phyloP scores from a whole-genome alignment of 1,140 invertebrate species.

The Meloidogyne hapla region DNA sequence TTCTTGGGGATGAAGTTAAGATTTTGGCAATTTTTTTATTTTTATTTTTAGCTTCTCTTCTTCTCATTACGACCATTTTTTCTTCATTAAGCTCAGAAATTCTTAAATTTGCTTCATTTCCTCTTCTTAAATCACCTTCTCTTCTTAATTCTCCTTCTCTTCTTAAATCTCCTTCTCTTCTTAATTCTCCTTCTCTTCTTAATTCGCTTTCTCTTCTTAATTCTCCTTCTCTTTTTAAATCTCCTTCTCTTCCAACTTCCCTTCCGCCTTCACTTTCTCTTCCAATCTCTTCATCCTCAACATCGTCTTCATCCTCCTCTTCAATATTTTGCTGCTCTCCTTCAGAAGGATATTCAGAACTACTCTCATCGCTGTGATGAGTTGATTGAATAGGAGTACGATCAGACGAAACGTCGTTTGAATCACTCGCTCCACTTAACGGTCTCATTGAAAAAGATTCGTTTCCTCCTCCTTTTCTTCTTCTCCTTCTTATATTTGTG shows the following conservation, averaged over 20 bases:
- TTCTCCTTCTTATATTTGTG: neutral
- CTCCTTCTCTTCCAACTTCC: neutral
- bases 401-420: slow-evolving; percentile 56
- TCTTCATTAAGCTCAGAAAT: no score
- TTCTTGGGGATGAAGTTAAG: no score
- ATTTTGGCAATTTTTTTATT: neutral
- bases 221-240: no score
- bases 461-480: slow-evolving; percentile 12
- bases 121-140: neutral
- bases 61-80: neutral
- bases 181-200: no score
- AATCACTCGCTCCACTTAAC: slow-evolving; percentile 48
- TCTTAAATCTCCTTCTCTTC: no score
- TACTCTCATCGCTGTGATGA: slow-evolving; percentile 51
- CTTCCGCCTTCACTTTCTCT: neutral
- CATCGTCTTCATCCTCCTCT: slow-evolving; percentile 4
- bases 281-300: slow-evolving; percentile 13
- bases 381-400: slow-evolving; percentile 52
- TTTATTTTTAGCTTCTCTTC: neutral
- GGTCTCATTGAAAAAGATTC: no score
- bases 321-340: slow-evolving; percentile 18
- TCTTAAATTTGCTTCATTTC: no score
- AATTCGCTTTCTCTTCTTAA: neutral
- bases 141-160: neutral
- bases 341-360: slow-evolving; percentile 29